phyloP scores from a whole-genome alignment of 1,140 invertebrate species.

The Listronotus bonariensis region DNA sequence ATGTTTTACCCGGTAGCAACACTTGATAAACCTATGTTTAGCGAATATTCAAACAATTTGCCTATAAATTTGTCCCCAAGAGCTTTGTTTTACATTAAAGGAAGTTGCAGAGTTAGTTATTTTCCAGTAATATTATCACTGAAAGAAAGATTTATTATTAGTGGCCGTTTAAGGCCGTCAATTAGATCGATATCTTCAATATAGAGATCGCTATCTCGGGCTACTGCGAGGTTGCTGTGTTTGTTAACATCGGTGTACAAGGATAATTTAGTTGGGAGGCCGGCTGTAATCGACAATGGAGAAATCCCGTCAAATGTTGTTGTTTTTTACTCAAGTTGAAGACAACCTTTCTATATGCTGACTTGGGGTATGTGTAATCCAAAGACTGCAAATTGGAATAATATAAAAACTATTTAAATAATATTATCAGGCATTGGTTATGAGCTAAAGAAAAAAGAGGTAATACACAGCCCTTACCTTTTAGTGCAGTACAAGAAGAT shows the following conservation, averaged over 20 bases:
- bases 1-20: no score
- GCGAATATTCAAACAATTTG: slow-evolving; percentile 14
- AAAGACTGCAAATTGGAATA: no score
- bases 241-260: slow-evolving; percentile 16
- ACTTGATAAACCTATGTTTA: no score
- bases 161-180: slow-evolving; percentile 22
- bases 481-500: no score
- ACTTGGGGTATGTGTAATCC: no score
- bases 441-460: no score
- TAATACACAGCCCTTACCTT: no score
- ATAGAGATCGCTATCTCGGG: slow-evolving; percentile 22
- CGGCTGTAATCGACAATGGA: slow-evolving; percentile 17
- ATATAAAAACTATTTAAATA: no score
- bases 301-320: not conserved
- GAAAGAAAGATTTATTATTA: slow-evolving; percentile 27
- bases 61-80: slow-evolving; percentile 25
- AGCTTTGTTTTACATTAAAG: slow-evolving; percentile 10
- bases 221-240: slow-evolving; percentile 20
- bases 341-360: no score
- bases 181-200: slow-evolving; percentile 23
- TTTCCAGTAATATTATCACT: slow-evolving; percentile 21
- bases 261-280: slow-evolving; percentile 10
- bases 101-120: slow-evolving; percentile 20
- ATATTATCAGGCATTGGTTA: no score
- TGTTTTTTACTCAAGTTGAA: no score